Evolutionary conservation across 2,797 vertebrate species (phyloP), one percentile per base, ranked within the genome.

Genomic region (Xerus rutilus): DNA sequence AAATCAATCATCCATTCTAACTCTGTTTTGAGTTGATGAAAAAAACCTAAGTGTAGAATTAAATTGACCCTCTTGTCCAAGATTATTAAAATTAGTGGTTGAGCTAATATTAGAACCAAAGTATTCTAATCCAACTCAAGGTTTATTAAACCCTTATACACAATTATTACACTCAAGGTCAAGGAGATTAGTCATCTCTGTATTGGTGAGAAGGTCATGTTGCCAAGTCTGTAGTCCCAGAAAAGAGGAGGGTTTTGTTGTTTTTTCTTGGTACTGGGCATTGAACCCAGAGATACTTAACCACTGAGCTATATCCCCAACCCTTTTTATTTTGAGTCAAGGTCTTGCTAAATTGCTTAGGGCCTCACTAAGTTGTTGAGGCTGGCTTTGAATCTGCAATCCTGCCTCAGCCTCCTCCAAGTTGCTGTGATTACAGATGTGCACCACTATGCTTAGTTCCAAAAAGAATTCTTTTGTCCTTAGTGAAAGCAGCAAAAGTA

Each of bases 21-120:
- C 39, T 25, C 9, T 21, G 3, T 90, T 88, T 93, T 85, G 45
- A 72, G 52, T 21, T 85, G 35, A 49, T 76, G 23, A 83, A 69
- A 94, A 90, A 90, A 39, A 59, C 47, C 57, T 28, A 76, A 84
- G 11, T 3, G 9, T 67, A 79, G 21, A 65, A 95, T 81, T 95
- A 85, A 93, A 89, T 49, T 95, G 25, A 89, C 49, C 21, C 45
- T 57, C 47, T 83, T 54, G 20, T 52, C n/a, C 18, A 78, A 11
- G 30, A 45, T 67, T 25, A 85, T 94, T 95, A 43, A 84, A 81
- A 79, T 89, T 89, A 64, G 14, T 79, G 14, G 43, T 67, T 17
- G 57, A 59, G 28, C 35, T 92, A 74, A 52, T 45, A 62, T 86
- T 89, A 86, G 64, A 92, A 81, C 1, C 54, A 81, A 5, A 25